These are phyloP conservation scores for Ophion ellenae DNA, from an alignment of 2,888 invertebrate species.

Conservation along the genomic window DNA sequence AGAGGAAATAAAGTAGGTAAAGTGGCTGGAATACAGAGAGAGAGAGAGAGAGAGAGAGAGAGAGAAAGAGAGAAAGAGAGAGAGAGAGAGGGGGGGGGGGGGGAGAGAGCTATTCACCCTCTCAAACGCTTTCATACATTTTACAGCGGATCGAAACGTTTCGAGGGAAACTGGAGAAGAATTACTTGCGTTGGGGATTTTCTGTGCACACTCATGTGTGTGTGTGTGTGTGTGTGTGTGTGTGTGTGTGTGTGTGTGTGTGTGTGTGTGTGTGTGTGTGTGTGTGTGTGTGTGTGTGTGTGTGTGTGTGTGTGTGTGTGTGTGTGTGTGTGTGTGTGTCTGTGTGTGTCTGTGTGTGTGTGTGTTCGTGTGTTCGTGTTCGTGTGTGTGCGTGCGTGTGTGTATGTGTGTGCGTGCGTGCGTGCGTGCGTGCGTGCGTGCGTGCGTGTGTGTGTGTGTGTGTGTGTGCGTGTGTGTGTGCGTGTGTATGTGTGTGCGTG, in stretches of 20 bases:
- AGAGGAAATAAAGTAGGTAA: slow-evolving; percentile 24
- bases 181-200: neutral
- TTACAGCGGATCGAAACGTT: slow-evolving; percentile 2
- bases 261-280: too few species aligned
- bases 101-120: neutral
- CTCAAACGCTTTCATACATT: slow-evolving; percentile 25
- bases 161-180: slow-evolving; percentile 18
- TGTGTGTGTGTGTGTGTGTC: too few species aligned
- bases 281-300: too few species aligned
- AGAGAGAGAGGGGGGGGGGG: neutral
- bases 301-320: too few species aligned
- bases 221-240: neutral
- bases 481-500: too few species aligned
- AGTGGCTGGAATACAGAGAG: neutral
- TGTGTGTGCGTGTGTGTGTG: neutral
- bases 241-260: neutral
- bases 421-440: neutral
- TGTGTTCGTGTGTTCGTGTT: too few species aligned
- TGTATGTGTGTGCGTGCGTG: too few species aligned
- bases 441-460: too few species aligned
- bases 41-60: neutral
- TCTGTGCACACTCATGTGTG: too few species aligned
- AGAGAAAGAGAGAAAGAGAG: neutral
- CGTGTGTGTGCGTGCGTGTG: neutral
- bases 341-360: too few species aligned